Evolutionary conservation across 2,113 vertebrate genomes (phyloP).

Genomic region (Hoplias malabaricus): DNA sequence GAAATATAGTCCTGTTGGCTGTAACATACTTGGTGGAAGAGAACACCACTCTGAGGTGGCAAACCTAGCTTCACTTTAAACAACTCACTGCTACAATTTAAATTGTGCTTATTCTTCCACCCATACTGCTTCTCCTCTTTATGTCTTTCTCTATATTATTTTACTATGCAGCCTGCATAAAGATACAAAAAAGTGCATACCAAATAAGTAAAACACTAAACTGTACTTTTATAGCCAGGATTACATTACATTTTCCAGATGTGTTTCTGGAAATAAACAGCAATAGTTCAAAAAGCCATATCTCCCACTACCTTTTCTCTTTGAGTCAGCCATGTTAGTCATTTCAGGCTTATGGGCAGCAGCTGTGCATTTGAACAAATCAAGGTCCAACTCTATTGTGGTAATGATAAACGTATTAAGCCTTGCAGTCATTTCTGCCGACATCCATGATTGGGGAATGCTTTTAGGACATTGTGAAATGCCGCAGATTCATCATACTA

Average conservation of each 20-base stretch:
- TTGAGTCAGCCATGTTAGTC: not conserved
- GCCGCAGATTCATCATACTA: not conserved
- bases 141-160: too few species aligned
- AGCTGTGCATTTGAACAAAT: not conserved
- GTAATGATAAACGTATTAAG: not conserved
- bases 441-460: not conserved
- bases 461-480: not conserved
- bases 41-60: too few species aligned
- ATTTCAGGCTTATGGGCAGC: not conserved
- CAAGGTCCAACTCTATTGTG: not conserved
- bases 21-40: too few species aligned
- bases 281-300: not conserved
- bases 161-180: too few species aligned
- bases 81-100: too few species aligned
- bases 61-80: too few species aligned
- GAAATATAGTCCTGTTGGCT: not conserved
- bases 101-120: too few species aligned
- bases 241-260: too few species aligned
- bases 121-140: too few species aligned
- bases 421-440: not conserved
- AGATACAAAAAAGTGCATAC: too few species aligned
- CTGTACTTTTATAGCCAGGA: too few species aligned
- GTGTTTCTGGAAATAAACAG: not conserved
- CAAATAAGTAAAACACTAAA: too few species aligned
- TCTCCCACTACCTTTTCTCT: not conserved